A percentile compares a stretch with the other conserved stretches of the same genome.
phyloP scores from a whole-genome alignment of 1,140 invertebrate genomes.

The Helicoverpa armigera region DNA sequence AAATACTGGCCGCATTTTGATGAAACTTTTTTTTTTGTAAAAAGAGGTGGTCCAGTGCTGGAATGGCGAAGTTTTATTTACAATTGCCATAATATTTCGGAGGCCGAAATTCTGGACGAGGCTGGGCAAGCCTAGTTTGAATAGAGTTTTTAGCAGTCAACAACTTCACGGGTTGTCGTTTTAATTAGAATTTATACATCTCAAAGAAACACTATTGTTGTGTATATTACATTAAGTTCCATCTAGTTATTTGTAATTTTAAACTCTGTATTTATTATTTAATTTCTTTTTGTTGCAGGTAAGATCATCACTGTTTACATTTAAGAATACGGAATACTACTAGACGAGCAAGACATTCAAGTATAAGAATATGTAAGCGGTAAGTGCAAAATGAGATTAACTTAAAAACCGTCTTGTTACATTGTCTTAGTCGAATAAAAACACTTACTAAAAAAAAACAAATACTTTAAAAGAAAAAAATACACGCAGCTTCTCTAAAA shows the following conservation, averaged over 20 bases:
- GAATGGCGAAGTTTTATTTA: slow-evolving; percentile 25
- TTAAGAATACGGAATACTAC: too few species aligned
- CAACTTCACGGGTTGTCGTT: too few species aligned
- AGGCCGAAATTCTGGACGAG: neutral
- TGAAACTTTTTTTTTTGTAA: slow-evolving; percentile 26
- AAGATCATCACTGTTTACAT: neutral
- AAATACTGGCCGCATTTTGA: neutral
- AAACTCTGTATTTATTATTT: slow-evolving; percentile 8
- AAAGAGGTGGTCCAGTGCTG: neutral
- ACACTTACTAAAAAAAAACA: neutral
- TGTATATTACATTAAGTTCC: neutral
- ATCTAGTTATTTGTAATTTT: neutral
- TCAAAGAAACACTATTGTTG: neutral
- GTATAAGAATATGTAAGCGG: neutral
- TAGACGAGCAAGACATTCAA: too few species aligned
- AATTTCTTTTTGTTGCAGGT: slow-evolving; percentile 42
- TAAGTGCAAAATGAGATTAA: neutral
- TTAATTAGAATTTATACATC: too few species aligned
- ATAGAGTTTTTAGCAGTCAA: neutral
- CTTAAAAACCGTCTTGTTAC: too few species aligned
- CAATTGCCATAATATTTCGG: slow-evolving; percentile 19
- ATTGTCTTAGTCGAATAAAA: neutral
- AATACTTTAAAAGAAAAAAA: neutral
- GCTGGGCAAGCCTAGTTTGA: neutral
- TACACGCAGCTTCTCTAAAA: neutral